phyloP scores from a whole-genome alignment of 2,113 vertebrate species.

The Reinhardtius hippoglossoides region DNA sequence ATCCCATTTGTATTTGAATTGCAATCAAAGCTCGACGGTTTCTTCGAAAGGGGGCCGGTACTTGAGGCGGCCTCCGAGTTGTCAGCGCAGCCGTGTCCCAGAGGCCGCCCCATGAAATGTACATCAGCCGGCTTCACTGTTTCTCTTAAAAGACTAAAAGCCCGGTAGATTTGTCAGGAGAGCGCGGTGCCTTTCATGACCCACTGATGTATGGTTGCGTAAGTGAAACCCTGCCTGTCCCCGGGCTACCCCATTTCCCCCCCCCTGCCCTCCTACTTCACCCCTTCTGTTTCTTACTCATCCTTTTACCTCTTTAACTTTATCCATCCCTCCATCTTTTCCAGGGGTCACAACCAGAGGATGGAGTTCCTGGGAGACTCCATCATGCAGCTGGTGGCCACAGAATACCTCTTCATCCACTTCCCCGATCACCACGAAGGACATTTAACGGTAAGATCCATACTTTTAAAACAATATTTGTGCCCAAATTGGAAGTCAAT shows the following conservation, averaged over 20 bases:
- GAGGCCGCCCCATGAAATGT: conserved; percentile 18
- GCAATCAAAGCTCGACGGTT: conserved; percentile 45
- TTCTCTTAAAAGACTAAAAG: conserved; percentile 52
- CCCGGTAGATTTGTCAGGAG: conserved; percentile 13
- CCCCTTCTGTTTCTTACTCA: too few species aligned
- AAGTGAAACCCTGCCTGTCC: too few species aligned
- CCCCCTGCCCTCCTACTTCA: background rate
- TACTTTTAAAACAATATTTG: too few species aligned
- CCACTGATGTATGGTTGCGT: too few species aligned
- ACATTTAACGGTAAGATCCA: conserved; percentile 92
- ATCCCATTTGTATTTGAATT: conserved; percentile 31
- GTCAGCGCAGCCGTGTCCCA: background rate
- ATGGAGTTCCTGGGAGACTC: conserved; percentile 99
- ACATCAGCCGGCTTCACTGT: conserved; percentile 44
- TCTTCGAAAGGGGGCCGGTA: conserved; percentile 9
- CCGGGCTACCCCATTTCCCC: background rate
- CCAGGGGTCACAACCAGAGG: conserved; percentile 98
- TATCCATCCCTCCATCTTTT: conserved; percentile 23
- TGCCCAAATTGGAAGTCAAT: too few species aligned
- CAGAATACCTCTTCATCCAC: conserved; percentile 99
- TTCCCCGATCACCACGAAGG: conserved; percentile 99
- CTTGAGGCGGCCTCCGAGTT: conserved; percentile 30
- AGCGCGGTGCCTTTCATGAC: background rate
- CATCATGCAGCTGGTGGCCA: conserved; percentile 99
- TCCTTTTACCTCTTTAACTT: background rate